Percentiles rank a stretch among this genome's conserved stretches.
These are phyloP conservation scores for Bilobella aurantiaca DNA, from an alignment of 1,140 invertebrate species.

Conservation along the genomic window DNA sequence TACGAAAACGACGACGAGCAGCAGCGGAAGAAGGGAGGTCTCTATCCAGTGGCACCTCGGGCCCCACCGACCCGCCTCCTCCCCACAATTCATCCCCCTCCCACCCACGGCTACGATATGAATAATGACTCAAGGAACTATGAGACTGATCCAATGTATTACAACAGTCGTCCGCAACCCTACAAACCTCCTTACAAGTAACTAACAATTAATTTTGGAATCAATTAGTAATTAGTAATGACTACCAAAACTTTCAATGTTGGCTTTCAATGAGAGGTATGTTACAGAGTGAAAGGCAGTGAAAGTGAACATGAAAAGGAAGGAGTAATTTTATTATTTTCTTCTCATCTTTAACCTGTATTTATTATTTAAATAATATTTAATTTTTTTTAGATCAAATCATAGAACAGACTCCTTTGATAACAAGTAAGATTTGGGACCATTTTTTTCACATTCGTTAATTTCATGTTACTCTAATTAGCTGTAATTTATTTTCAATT, in stretches of 20 bases:
- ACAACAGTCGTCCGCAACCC: constrained; percentile 67
- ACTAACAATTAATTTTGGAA: too few species aligned
- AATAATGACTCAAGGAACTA: constrained; percentile 43
- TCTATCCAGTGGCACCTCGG: constrained; percentile 16
- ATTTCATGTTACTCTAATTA: too few species aligned
- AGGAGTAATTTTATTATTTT: too few species aligned
- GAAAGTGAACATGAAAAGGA: too few species aligned
- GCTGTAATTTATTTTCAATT: background rate
- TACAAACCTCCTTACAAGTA: constrained; percentile 42
- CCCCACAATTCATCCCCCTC: constrained; percentile 28
- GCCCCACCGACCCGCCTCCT: constrained; percentile 29
- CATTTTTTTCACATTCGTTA: too few species aligned
- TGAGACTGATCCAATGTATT: constrained; percentile 61
- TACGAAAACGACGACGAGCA: constrained; percentile 62
- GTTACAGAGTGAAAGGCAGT: too few species aligned
- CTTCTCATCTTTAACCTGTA: too few species aligned
- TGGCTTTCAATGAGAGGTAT: too few species aligned
- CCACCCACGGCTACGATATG: constrained; percentile 32
- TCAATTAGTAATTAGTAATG: too few species aligned
- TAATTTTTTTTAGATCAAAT: constrained; percentile 8
- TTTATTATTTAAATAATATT: too few species aligned
- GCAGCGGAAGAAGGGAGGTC: constrained; percentile 12
- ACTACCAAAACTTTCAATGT: too few species aligned
- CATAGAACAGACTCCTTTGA: constrained; percentile 5
- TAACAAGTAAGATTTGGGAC: background rate